Evolutionary conservation across 1,140 invertebrate genomes (phyloP).

Genomic region (Eueides isabella): DNA sequence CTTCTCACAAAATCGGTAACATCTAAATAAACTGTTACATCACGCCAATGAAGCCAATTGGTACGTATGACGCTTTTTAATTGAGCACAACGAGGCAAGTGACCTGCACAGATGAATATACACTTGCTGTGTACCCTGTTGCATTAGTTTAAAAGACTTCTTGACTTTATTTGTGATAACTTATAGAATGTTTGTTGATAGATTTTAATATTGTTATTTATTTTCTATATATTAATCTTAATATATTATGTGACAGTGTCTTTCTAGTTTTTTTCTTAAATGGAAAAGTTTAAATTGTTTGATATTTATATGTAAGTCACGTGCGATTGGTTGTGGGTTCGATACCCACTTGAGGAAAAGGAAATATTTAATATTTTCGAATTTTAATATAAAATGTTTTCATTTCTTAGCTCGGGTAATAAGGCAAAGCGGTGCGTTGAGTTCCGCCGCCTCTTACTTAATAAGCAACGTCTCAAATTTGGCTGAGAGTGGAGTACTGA

Average conservation of each 20-base stretch:
- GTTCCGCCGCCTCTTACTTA: too few species aligned
- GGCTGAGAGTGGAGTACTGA: too few species aligned
- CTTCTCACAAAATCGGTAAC: slow-evolving; percentile 14
- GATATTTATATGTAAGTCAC: too few species aligned
- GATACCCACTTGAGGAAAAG: too few species aligned
- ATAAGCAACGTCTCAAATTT: too few species aligned
- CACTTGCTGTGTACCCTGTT: background rate
- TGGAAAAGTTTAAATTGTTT: background rate
- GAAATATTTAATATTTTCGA: too few species aligned
- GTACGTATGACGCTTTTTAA: slow-evolving; percentile 59
- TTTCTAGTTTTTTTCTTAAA: background rate
- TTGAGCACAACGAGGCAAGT: slow-evolving; percentile 57
- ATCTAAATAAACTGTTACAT: slow-evolving; percentile 51
- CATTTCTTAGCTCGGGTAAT: too few species aligned
- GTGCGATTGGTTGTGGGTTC: too few species aligned
- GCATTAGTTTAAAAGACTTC: background rate
- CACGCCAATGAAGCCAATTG: slow-evolving; percentile 66
- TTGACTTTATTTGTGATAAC: slow-evolving; percentile 16
- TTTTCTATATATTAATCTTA: background rate
- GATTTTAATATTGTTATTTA: background rate
- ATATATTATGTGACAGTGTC: background rate
- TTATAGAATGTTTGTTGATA: background rate
- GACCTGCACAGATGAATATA: slow-evolving; percentile 41
- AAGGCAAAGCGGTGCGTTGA: too few species aligned
- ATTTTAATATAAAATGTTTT: too few species aligned